These are phyloP conservation scores for Calcarius lapponicus DNA, from an alignment of 2,797 vertebrate genomes.

Conservation along the genomic window DNA sequence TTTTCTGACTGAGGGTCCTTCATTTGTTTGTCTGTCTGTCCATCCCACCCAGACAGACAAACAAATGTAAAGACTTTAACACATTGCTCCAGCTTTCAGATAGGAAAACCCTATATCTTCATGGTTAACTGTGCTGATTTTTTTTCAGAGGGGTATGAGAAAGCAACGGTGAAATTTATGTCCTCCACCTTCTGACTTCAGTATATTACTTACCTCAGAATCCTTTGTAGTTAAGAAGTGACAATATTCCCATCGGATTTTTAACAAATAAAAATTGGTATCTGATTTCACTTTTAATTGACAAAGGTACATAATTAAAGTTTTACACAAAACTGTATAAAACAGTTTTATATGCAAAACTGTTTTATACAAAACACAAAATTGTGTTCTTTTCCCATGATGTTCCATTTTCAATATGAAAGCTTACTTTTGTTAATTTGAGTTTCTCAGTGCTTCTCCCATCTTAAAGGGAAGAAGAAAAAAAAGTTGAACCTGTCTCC, in stretches of 20 bases:
- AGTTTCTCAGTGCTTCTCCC: not conserved
- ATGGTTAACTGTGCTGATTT: not conserved
- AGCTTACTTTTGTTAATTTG: not conserved
- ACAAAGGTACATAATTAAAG: not conserved
- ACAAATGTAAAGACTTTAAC: not conserved
- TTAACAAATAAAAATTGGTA: not conserved
- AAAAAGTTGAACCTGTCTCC: not conserved
- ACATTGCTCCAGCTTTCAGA: not conserved
- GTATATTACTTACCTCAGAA: not conserved
- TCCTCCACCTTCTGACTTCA: not conserved
- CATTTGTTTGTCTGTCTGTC: not conserved
- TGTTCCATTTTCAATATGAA: not conserved
- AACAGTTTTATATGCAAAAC: no score
- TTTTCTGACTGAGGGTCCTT: not conserved
- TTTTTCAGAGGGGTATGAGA: not conserved
- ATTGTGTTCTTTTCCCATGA: not conserved
- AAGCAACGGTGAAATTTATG: not conserved
- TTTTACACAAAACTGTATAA: not conserved
- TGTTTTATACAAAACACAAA: no score
- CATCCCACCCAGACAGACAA: not conserved
- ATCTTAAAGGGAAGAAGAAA: not conserved
- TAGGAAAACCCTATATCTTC: not conserved
- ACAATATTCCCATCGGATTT: not conserved
- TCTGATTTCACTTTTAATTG: not conserved
- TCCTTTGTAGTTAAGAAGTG: not conserved